phyloP scores from a whole-genome alignment of 2,797 vertebrate species.

The Zonotrichia albicollis region DNA sequence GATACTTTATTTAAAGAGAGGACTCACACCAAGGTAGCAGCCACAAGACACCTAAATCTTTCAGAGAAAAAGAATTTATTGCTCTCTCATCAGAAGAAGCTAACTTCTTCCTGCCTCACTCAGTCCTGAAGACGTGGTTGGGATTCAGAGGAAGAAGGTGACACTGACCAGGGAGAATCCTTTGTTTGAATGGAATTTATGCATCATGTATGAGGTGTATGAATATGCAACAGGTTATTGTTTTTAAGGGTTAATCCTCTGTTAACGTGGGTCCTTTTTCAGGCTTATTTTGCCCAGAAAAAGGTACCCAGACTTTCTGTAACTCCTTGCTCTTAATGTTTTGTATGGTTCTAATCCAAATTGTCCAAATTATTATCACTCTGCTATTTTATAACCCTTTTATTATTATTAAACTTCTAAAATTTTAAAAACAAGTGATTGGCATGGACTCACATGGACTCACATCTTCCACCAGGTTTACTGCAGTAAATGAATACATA shows the following conservation, averaged over 20 bases:
- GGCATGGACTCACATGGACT: background rate
- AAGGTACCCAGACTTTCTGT: background rate
- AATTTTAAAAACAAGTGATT: too few relatives aligned
- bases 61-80: background rate
- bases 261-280: accelerated
- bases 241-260: background rate
- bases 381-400: too few relatives aligned
- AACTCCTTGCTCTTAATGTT: background rate
- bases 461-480: background rate
- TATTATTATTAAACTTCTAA: too few relatives aligned
- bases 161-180: background rate
- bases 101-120: background rate
- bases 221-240: background rate
- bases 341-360: too few relatives aligned
- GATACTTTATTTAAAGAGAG: background rate
- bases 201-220: background rate
- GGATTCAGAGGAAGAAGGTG: too few relatives aligned
- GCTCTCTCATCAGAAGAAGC: background rate
- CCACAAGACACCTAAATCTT: background rate
- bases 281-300: background rate
- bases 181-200: background rate
- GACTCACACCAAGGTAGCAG: background rate
- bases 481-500: background rate
- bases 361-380: too few relatives aligned
- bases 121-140: too few relatives aligned